Conservation (phyloP, 2,888 invertebrate genomes). For the Harpalus rubripes region DNA sequence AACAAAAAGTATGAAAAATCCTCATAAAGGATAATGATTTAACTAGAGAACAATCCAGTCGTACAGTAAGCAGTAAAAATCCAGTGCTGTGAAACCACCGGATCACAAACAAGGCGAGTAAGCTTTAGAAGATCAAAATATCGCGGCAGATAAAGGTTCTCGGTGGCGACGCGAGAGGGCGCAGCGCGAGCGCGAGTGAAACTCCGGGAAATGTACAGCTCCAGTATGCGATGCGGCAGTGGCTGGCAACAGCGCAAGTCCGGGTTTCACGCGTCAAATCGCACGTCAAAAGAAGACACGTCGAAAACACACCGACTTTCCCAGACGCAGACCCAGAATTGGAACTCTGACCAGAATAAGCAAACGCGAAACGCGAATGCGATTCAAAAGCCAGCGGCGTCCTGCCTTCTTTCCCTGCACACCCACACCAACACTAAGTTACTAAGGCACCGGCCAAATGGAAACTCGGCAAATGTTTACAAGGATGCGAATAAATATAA, state of each 20-base stretch:
- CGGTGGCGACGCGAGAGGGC: not conserved
- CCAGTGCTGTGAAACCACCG: constrained; percentile 26
- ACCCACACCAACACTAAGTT: not conserved
- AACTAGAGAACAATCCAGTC: constrained; percentile 28
- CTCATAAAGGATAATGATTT: constrained; percentile 29
- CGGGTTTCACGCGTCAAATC: constrained; percentile 64
- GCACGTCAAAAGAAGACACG: constrained; percentile 63
- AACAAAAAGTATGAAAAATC: constrained; percentile 14
- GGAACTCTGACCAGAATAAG: constrained; percentile 56
- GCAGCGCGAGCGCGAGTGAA: too few species aligned
- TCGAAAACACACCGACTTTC: constrained; percentile 62
- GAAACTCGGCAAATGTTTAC: constrained; percentile 1
- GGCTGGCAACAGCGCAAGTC: constrained; percentile 18
- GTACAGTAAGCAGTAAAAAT: constrained; percentile 14
- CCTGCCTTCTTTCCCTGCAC: not conserved
- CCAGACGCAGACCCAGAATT: constrained; percentile 49
- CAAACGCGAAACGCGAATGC: constrained; percentile 40
- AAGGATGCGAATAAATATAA: not conserved
- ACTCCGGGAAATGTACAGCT: constrained; percentile 47
- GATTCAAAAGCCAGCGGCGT: constrained; percentile 24
- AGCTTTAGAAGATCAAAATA: constrained; percentile 52
- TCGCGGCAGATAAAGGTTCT: constrained; percentile 44
- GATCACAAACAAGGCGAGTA: constrained; percentile 51
- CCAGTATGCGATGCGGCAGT: not conserved
- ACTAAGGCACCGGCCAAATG: not conserved